Base-by-base conservation (phyloP, 2,888 invertebrate species). In the Cephus rjabovi region DNA sequence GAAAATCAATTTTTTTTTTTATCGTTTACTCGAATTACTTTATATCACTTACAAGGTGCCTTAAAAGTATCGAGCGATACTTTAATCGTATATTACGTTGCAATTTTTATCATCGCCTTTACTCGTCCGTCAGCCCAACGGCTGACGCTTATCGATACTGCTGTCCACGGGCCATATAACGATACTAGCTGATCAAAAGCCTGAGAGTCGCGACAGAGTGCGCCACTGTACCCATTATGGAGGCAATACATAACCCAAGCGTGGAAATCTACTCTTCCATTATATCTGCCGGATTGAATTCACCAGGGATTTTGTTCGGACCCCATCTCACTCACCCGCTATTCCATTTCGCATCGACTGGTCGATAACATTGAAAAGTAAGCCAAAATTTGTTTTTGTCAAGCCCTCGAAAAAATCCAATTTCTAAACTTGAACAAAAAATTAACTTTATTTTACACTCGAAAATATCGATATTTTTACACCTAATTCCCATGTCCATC, bases 251-350 rank as follows among this genome's bases (percentile, higher is more conserved):
- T 87, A 83, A 84, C 82, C 78, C 74, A 81, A 85, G 85, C 85
- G 86, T 85, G 85, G 86, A 87, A 87, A 87, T 86, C 85, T 85
- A 86, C 83, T 87, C 84, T 81, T 40, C 85, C 86, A 87, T 87
- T 87, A 85, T 86, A 87, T 87, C 40, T 40, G 15, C 40, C 86
- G 87, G 86, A 88, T 88, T 86, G 86, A 87, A 87, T 86, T 70
- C 87, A 83, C 84, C 81, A 79, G 83, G 85, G 85, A 84, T 81
- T 79, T 34, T 56, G 37, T 30, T 35, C 12, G 68, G 12, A 37
- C 15, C 74, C 34, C 75, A 11, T 31, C 68, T 75, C 75, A 30
- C 11, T 71, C 30, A 1, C 31, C 15, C 71, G 71, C 71, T 3
- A 30, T 71, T 23, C 30, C 33, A 31, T 71, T 33, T 71, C 23